Conservation (phyloP, 1,140 invertebrate species). For the Zeugodacus cucurbitae region DNA sequence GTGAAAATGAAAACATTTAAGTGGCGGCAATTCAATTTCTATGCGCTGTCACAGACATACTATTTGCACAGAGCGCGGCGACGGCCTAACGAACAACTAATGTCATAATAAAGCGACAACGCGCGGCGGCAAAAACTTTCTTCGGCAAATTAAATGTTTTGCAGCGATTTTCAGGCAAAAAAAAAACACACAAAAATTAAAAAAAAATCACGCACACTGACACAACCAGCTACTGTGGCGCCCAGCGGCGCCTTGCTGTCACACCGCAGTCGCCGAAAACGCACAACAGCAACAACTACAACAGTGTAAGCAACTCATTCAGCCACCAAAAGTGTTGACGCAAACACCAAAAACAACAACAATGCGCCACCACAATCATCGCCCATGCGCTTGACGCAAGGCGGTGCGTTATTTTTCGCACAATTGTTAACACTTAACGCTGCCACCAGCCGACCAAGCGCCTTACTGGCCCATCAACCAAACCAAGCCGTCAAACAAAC, state of each 20-base stretch:
- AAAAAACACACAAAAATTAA: background rate
- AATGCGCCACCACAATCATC: background rate
- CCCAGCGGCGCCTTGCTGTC: background rate
- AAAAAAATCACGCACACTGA: background rate
- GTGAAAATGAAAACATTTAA: constrained; percentile 8
- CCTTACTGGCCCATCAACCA: background rate
- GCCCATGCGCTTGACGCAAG: background rate
- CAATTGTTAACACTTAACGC: constrained; percentile 9
- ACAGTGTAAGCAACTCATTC: background rate
- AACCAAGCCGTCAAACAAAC: background rate
- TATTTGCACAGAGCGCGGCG: no score
- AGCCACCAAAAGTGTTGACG: background rate
- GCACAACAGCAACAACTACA: background rate
- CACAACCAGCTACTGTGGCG: background rate
- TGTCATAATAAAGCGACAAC: constrained; percentile 19
- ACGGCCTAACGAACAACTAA: background rate
- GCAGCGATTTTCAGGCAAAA: background rate
- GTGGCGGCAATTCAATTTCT: background rate
- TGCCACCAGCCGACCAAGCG: background rate
- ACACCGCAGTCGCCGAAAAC: background rate
- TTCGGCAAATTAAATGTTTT: constrained; percentile 15
- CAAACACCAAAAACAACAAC: background rate
- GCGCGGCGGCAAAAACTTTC: background rate
- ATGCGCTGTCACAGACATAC: background rate
- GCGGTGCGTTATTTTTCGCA: constrained; percentile 31